phyloP scores from a whole-genome alignment of 1,140 invertebrate genomes.

The Hermetia illucens region DNA sequence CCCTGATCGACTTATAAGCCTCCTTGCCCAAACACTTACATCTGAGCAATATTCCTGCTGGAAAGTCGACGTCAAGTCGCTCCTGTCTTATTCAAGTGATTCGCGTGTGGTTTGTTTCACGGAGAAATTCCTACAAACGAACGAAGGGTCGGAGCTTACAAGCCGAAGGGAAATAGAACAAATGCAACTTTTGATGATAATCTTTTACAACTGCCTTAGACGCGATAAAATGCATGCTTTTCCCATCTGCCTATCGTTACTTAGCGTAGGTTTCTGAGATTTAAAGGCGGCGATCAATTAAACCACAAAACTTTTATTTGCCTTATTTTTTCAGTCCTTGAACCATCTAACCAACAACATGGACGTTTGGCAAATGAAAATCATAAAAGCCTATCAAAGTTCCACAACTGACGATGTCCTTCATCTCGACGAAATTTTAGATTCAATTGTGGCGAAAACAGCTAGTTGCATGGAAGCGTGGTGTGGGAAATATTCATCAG shows the following conservation, averaged over 20 bases:
- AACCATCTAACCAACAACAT: conserved; percentile 14
- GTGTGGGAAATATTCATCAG: conserved; percentile 9
- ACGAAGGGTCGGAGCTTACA: conserved; percentile 11
- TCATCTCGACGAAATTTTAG: conserved; percentile 20
- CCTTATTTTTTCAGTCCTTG: conserved; percentile 10
- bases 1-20: conserved; percentile 70
- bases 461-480: conserved; percentile 18
- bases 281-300: conserved; percentile 3
- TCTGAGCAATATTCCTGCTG: conserved; percentile 46
- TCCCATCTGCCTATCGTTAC: conserved; percentile 53
- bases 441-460: conserved; percentile 20
- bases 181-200: conserved; percentile 52
- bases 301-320: conserved; percentile 5
- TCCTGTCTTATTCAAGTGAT: conserved; percentile 53
- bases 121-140: conserved; percentile 42
- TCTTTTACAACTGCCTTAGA: conserved; percentile 75
- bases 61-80: conserved; percentile 43
- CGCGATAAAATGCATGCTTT: conserved; percentile 71
- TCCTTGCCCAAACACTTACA: conserved; percentile 69
- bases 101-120: conserved; percentile 47
- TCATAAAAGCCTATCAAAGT: conserved; percentile 14
- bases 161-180: conserved; percentile 35
- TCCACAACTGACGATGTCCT: conserved; percentile 12
- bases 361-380: conserved; percentile 27
- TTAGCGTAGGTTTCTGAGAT: conserved; percentile 40